Evolutionary conservation across 2,797 vertebrate genomes (phyloP).

Genomic region (Cuculus canorus): DNA sequence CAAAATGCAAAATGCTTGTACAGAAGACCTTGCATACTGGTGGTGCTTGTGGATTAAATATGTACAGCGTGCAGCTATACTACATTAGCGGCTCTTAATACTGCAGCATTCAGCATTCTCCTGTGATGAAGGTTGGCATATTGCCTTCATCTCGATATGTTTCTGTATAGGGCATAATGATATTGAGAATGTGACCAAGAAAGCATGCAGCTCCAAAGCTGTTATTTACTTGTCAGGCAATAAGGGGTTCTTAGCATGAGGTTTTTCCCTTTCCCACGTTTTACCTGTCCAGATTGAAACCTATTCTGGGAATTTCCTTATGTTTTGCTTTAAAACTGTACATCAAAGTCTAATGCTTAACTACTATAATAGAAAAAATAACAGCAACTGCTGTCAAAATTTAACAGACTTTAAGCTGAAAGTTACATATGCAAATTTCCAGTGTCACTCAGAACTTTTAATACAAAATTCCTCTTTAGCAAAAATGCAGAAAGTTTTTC

Average conservation of each 20-base stretch:
- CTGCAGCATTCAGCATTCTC: not conserved
- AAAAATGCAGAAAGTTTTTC: not conserved
- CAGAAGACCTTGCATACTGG: not conserved
- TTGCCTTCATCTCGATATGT: not conserved
- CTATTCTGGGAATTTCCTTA: not conserved
- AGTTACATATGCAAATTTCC: not conserved
- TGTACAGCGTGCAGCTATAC: not conserved
- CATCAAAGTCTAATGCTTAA: not conserved
- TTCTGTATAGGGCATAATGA: not conserved
- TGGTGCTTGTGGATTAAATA: not conserved
- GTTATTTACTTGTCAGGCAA: not conserved
- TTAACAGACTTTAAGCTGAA: not conserved
- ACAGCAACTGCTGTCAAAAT: not conserved
- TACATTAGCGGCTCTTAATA: not conserved
- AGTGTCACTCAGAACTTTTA: not conserved
- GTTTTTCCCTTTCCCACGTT: not conserved
- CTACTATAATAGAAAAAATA: not conserved
- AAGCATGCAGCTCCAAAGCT: not conserved
- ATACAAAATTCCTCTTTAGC: not conserved
- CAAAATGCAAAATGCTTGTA: not conserved
- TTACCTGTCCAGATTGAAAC: not conserved
- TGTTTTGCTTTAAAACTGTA: slow-evolving; percentile 4
- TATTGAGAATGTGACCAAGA: not conserved
- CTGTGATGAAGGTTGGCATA: not conserved
- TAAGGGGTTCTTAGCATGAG: not conserved